These are phyloP conservation scores for Aulostomus chinensis DNA, from an alignment of 2,797 vertebrate species.

Conservation along the genomic window DNA sequence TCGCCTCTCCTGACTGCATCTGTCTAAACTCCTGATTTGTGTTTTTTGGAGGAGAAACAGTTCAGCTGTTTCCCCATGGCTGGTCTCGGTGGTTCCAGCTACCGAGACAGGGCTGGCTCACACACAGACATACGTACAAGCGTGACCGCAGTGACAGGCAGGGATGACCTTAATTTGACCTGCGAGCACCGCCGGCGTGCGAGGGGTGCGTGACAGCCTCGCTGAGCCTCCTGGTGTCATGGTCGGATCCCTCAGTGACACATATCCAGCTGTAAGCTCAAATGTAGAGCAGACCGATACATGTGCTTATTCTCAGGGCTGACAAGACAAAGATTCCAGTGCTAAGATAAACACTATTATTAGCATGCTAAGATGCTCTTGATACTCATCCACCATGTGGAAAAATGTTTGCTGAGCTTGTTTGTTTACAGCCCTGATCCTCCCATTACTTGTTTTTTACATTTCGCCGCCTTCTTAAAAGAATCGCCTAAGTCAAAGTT, in stretches of 20 bases:
- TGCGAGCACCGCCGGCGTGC: slow-evolving; percentile 45
- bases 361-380: too few relatives aligned
- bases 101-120: background rate
- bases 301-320: background rate
- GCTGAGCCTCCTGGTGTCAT: slow-evolving; percentile 36
- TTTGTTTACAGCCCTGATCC: too few relatives aligned
- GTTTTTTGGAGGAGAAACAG: slow-evolving; percentile 38
- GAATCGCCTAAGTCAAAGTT: too few relatives aligned
- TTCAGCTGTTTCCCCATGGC: slow-evolving; percentile 23
- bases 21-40: slow-evolving; percentile 47
- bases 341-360: too few relatives aligned
- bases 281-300: slow-evolving; percentile 10
- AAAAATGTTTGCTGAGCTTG: too few relatives aligned
- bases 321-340: too few relatives aligned
- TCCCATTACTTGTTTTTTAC: too few relatives aligned
- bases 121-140: slow-evolving; percentile 4
- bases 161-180: slow-evolving; percentile 64
- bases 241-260: slow-evolving; percentile 23
- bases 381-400: too few relatives aligned
- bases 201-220: slow-evolving; percentile 70
- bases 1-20: slow-evolving; percentile 61
- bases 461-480: too few relatives aligned
- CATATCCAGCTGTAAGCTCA: slow-evolving; percentile 22
- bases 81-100: slow-evolving; percentile 26
- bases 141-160: slow-evolving; percentile 69